Conservation (phyloP, 2,113 vertebrate genomes). For the Capricornis sumatraensis region DNA sequence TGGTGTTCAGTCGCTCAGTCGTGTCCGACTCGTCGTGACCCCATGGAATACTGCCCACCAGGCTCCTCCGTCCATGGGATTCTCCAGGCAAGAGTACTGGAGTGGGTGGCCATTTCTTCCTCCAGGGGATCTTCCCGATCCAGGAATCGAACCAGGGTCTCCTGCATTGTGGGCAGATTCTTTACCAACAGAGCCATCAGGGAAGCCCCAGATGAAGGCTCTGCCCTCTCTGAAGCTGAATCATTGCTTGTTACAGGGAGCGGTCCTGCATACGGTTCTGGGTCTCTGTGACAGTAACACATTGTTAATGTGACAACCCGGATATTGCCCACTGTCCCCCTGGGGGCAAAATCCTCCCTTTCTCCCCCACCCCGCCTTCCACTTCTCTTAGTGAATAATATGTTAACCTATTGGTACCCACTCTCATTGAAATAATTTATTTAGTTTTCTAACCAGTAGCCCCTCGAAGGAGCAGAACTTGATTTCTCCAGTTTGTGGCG, state of each 20-base stretch:
- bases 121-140: neutral
- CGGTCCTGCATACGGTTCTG: neutral
- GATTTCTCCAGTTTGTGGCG: neutral
- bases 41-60: neutral
- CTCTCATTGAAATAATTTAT: neutral
- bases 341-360: too few species aligned
- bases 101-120: neutral
- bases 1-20: accelerated
- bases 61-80: neutral
- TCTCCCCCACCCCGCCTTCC: neutral
- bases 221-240: neutral
- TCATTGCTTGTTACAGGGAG: neutral
- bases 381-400: neutral
- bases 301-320: neutral
- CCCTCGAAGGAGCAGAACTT: neutral
- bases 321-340: neutral
- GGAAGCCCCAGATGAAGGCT: neutral
- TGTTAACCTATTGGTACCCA: neutral
- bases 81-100: neutral
- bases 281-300: neutral
- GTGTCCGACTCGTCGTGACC: neutral
- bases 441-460: neutral
- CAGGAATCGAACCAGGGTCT: neutral
- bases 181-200: neutral
- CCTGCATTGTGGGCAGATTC: neutral